A percentile compares a stretch with the other conserved stretches of the same genome.
phyloP scores from a whole-genome alignment of 2,797 vertebrate genomes.

The Platyrinchus mystaceus region DNA sequence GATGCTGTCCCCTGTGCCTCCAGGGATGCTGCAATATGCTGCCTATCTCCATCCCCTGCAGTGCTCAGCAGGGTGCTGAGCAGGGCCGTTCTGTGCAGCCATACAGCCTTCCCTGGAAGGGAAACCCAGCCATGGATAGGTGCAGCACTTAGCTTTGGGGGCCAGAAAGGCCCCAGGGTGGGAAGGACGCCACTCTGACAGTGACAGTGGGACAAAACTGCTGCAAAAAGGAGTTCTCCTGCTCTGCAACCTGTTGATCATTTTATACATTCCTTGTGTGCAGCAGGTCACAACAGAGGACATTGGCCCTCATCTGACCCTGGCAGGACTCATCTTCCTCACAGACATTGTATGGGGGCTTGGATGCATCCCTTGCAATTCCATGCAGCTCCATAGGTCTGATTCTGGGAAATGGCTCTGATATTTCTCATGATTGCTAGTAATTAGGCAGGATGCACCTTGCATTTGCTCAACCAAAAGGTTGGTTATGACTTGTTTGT shows the following conservation, averaged over 20 bases:
- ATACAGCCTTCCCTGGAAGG: neutral
- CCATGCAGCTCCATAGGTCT: rapidly evolving
- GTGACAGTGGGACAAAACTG: neutral
- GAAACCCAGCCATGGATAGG: neutral
- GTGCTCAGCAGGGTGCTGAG: neutral
- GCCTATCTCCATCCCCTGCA: neutral
- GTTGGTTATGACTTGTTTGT: neutral
- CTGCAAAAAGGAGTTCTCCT: neutral
- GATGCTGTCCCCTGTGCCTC: neutral
- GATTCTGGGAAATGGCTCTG: neutral
- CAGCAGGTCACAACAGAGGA: neutral
- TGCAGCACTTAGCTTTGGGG: neutral
- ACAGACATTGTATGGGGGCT: rapidly evolving
- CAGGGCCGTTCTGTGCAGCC: neutral
- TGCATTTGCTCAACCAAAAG: neutral
- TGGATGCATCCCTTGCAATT: neutral
- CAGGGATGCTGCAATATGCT: neutral
- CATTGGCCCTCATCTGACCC: neutral
- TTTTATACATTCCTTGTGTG: neutral
- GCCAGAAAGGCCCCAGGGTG: neutral
- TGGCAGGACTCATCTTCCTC: neutral
- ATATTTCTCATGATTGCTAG: neutral
- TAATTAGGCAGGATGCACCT: neutral
- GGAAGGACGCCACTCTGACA: neutral
- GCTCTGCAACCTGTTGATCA: neutral